A percentile compares a stretch with the other conserved stretches of the same genome.
phyloP scores from a whole-genome alignment of 2,113 vertebrate species.

The Telmatochromis brachygnathus region DNA sequence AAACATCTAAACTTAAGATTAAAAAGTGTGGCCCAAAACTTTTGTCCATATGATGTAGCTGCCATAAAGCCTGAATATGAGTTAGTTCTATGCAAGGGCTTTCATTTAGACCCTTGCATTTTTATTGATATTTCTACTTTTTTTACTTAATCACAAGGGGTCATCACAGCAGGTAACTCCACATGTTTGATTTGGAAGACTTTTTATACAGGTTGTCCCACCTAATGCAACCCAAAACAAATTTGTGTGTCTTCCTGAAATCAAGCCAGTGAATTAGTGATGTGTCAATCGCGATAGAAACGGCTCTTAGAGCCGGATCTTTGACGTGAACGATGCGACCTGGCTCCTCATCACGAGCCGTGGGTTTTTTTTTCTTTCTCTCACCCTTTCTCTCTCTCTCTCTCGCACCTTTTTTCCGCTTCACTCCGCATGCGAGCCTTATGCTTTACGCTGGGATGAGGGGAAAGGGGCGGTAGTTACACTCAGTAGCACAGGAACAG shows the following conservation, averaged over 20 bases:
- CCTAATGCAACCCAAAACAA: neutral
- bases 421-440: neutral
- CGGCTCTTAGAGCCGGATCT: neutral
- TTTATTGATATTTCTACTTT: neutral
- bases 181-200: neutral
- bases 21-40: neutral
- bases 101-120: neutral
- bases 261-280: neutral
- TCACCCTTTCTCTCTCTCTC: neutral
- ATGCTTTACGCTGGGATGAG: neutral
- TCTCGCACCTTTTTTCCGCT: neutral
- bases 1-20: neutral
- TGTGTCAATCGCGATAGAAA: accelerated
- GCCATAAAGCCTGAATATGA: neutral
- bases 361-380: accelerated
- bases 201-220: neutral
- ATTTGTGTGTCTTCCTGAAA: neutral
- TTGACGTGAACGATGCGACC: neutral
- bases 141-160: neutral
- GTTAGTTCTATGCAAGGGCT: neutral
- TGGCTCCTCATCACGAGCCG: accelerated
- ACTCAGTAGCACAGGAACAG: neutral
- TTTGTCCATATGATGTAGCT: neutral
- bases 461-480: neutral
- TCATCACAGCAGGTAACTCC: neutral